Conservation (phyloP, 2,113 vertebrate genomes). For the Athene cunicularia region DNA sequence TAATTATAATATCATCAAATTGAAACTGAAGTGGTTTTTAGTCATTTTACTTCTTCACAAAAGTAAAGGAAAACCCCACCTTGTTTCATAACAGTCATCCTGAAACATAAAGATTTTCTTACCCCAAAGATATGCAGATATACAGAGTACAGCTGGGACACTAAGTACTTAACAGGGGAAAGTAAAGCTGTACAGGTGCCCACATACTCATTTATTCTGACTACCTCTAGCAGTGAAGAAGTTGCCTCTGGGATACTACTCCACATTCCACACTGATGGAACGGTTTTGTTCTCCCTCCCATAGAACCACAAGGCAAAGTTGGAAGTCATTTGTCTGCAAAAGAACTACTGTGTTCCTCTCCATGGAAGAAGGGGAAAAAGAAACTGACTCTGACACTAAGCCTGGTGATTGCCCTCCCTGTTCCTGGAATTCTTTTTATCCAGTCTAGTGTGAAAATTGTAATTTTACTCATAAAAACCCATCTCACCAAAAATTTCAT, state of each 20-base stretch:
- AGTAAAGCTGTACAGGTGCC: neutral
- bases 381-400: neutral
- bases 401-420: neutral
- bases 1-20: neutral
- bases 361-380: neutral
- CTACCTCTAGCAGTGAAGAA: neutral
- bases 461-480: neutral
- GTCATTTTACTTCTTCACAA: neutral
- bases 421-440: neutral
- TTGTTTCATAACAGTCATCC: neutral
- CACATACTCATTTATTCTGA: neutral
- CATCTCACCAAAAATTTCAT: neutral
- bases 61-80: neutral
- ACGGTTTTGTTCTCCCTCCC: neutral
- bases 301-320: neutral
- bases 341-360: neutral
- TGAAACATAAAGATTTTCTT: neutral
- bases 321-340: neutral
- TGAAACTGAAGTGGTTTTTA: neutral
- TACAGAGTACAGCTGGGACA: neutral
- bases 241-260: neutral
- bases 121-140: neutral
- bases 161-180: neutral
- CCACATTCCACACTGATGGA: neutral
- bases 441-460: neutral